phyloP scores from a whole-genome alignment of 1,140 invertebrate genomes.

The Lasaia peninsularis region DNA sequence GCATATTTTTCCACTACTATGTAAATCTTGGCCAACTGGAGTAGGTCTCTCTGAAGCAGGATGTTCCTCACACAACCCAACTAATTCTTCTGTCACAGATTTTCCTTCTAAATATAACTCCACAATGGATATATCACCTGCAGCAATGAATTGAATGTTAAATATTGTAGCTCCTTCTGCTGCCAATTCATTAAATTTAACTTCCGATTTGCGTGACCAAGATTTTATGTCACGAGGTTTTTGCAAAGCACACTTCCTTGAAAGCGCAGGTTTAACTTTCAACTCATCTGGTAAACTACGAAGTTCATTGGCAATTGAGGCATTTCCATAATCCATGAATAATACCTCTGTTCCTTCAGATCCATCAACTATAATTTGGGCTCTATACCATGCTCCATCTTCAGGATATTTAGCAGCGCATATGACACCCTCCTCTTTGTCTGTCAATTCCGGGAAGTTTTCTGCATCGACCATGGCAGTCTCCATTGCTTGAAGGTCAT shows the following conservation, averaged over 20 bases:
- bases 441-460: constrained; percentile 72
- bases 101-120: constrained; percentile 79
- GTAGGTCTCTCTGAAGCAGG: constrained; percentile 45
- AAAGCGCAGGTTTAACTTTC: constrained; percentile 78
- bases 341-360: constrained; percentile 81
- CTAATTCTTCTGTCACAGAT: constrained; percentile 80
- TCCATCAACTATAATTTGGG: constrained; percentile 80
- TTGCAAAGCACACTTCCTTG: constrained; percentile 81
- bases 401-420: constrained; percentile 84
- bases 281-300: constrained; percentile 81
- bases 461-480: constrained; percentile 77
- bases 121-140: constrained; percentile 81
- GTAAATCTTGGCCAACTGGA: constrained; percentile 57
- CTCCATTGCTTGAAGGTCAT: constrained; percentile 80
- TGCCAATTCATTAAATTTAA: constrained; percentile 81
- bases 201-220: constrained; percentile 81
- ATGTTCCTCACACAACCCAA: constrained; percentile 69
- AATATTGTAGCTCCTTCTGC: constrained; percentile 82
- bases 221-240: constrained; percentile 78
- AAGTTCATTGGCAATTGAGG: constrained; percentile 78
- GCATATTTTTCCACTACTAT: constrained; percentile 70
- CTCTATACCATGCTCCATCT: constrained; percentile 84
- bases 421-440: constrained; percentile 78
- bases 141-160: constrained; percentile 79
- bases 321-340: constrained; percentile 87